Evolutionary conservation across 2,888 invertebrate species (phyloP).

Genomic region (Dichetophora obliterata): DNA sequence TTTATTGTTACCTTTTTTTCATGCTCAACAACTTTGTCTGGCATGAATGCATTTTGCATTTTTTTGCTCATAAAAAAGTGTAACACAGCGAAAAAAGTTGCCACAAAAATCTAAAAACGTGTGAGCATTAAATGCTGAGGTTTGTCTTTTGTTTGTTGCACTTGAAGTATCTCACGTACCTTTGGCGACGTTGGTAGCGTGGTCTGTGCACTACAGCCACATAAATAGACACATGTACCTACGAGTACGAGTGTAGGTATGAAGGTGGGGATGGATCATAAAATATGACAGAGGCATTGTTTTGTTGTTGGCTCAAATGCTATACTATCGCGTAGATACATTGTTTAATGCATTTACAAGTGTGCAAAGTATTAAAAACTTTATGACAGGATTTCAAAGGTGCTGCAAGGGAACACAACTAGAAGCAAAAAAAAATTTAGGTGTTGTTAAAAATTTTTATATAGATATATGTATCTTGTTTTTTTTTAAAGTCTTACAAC

Average conservation of each 20-base stretch:
- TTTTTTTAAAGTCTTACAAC: no score
- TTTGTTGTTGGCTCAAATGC: slow-evolving; percentile 1
- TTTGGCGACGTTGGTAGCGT: neutral
- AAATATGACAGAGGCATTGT: neutral
- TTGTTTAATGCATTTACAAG: slow-evolving; percentile 45
- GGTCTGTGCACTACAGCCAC: neutral
- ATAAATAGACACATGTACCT: neutral
- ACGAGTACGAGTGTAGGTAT: no score
- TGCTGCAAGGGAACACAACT: neutral
- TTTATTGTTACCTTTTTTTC: neutral
- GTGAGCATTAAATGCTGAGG: slow-evolving; percentile 43
- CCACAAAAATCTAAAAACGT: slow-evolving; percentile 15
- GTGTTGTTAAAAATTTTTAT: slow-evolving; percentile 2
- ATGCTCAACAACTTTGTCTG: neutral
- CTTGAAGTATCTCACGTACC: slow-evolving; percentile 29
- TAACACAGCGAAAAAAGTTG: neutral
- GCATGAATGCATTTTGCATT: slow-evolving; percentile 14
- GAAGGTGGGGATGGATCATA: neutral
- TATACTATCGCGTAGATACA: slow-evolving; percentile 40
- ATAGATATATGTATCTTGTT: no score
- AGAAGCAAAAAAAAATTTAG: neutral
- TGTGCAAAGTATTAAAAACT: slow-evolving; percentile 44
- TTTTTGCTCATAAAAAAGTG: slow-evolving; percentile 1
- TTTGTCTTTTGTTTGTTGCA: slow-evolving; percentile 31
- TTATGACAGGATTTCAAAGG: slow-evolving; percentile 38